These are phyloP conservation scores for Lepidurus couesii DNA, from an alignment of 1,140 invertebrate species.

Conservation along the genomic window DNA sequence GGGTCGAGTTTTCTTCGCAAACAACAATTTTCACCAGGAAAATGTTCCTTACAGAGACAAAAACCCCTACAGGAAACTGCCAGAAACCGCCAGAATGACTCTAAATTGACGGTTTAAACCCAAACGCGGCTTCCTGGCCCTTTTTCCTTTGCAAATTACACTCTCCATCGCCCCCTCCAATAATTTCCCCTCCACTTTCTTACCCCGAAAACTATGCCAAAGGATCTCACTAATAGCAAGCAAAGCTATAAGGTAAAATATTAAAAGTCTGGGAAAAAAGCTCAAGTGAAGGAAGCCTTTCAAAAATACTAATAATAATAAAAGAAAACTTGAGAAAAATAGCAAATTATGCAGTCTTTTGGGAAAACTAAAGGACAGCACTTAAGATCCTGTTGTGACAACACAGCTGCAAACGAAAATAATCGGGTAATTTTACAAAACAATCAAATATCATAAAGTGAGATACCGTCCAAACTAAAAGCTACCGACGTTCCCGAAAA, in stretches of 20 bases:
- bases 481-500: no score
- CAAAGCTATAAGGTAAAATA: background rate
- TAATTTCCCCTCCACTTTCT: conserved; percentile 1
- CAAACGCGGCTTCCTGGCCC: background rate
- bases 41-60: background rate
- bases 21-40: background rate
- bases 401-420: no score
- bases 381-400: no score
- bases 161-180: background rate
- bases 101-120: conserved; percentile 2
- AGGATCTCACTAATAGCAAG: background rate
- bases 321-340: no score
- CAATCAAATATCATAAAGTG: no score
- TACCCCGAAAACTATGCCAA: background rate
- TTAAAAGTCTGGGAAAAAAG: background rate
- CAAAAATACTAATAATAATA: no score
- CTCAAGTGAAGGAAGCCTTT: no score
- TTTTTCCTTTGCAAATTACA: background rate
- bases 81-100: background rate
- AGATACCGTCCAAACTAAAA: no score
- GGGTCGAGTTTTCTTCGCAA: no score
- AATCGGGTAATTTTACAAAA: no score
- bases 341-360: no score
- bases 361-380: no score
- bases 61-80: background rate